Evolutionary conservation across 1,140 invertebrate genomes (phyloP).

Genomic region (Eumaeus atala): DNA sequence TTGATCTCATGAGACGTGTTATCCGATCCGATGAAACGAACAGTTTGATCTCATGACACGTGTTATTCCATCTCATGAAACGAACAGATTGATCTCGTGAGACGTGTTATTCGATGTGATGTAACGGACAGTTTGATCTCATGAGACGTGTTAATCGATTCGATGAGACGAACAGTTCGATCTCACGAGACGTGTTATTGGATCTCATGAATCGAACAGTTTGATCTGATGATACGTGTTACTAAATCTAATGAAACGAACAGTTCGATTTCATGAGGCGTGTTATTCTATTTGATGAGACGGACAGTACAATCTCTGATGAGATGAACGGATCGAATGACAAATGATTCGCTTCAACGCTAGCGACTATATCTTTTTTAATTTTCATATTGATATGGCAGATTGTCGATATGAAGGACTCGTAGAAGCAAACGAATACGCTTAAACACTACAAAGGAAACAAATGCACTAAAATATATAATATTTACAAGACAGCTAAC

Average conservation of each 20-base stretch:
- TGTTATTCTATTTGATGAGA: not conserved
- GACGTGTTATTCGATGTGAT: no score
- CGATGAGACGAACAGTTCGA: no score
- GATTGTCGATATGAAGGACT: conserved; percentile 72
- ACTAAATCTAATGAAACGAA: conserved; percentile 10
- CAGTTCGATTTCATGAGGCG: conserved; percentile 17
- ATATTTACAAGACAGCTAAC: conserved; percentile 42
- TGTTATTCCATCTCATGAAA: not conserved
- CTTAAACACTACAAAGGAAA: conserved; percentile 57
- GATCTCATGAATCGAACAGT: no score
- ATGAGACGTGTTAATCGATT: no score
- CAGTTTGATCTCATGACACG: no score
- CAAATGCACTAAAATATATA: conserved; percentile 65
- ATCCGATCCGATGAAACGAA: no score
- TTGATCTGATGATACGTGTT: no score
- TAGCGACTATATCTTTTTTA: conserved; percentile 50
- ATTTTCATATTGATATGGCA: conserved; percentile 72
- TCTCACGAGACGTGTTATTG: no score
- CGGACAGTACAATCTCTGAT: conserved; percentile 19
- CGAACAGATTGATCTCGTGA: conserved; percentile 18
- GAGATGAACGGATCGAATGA: no score
- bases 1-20: no score
- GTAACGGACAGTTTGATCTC: no score
- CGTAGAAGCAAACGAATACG: conserved; percentile 53
- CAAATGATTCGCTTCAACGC: conserved; percentile 56